These are phyloP conservation scores for Tinea semifulvella DNA, from an alignment of 2,888 invertebrate genomes.

Conservation along the genomic window DNA sequence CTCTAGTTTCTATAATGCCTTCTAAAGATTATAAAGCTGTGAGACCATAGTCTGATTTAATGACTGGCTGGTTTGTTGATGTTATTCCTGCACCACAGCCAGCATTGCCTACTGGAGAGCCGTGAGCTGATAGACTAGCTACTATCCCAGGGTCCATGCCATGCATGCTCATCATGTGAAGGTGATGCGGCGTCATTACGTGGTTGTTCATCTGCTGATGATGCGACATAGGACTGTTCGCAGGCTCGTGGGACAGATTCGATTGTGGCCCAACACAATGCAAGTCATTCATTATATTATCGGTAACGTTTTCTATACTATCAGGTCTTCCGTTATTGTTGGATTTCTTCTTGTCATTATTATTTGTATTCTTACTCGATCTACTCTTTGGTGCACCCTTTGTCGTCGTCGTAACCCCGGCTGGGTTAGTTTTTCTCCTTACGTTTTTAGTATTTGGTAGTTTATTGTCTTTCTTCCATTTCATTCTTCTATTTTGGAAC, in stretches of 20 bases:
- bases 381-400: conserved; percentile 72
- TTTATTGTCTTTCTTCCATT: conserved; percentile 83
- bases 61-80: conserved; percentile 63
- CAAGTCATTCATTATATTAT: conserved; percentile 67
- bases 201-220: conserved; percentile 61
- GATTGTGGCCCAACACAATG: conserved; percentile 65
- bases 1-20: too few species aligned
- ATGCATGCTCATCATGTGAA: conserved; percentile 60
- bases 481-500: conserved; percentile 88
- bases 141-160: conserved; percentile 47
- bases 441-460: conserved; percentile 84
- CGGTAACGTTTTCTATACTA: conserved; percentile 72
- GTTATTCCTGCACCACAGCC: conserved; percentile 54
- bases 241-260: conserved; percentile 53
- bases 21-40: conserved; percentile 72
- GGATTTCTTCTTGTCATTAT: conserved; percentile 63
- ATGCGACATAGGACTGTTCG: conserved; percentile 62
- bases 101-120: conserved; percentile 62
- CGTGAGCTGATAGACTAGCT: conserved; percentile 57
- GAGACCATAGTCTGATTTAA: conserved; percentile 89
- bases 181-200: conserved; percentile 62
- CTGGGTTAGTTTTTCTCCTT: conserved; percentile 79
- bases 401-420: conserved; percentile 70
- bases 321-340: conserved; percentile 67
- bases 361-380: conserved; percentile 68